Evolutionary conservation across 2,888 invertebrate genomes (phyloP), one percentile per base, ranked within the genome.

Genomic region (Apamea sordens): DNA sequence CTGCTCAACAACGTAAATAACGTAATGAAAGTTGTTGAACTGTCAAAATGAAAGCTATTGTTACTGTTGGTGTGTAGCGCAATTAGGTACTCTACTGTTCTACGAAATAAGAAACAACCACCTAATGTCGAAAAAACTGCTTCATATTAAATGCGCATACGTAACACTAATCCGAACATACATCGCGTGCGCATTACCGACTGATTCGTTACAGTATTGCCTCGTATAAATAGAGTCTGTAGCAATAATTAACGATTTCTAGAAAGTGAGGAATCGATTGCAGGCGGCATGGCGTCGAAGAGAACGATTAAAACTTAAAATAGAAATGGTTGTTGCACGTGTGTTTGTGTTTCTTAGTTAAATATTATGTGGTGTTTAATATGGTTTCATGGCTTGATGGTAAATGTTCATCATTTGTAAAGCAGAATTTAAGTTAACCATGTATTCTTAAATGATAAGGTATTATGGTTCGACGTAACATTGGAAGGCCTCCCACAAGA

Each of bases 241-340:
- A 70, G 63, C 70, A 77, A 86, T 86, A 81, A 87, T 74, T 76
- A 87, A 86, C 85, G 81, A 72, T 71, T 86, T 69, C 84, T 36
- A 24, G 77, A 36, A 84, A 36, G 71, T 36, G 63, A 76, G 76
- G 47, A 74, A 87, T 81, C 85, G 87, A 86, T 87, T 71, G 64
- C 56, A 84, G 41, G 21, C 53, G n/a, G 73, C 28, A 61, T 67
- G 86, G 84, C 84, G 50, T 69, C 84, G 36, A 67, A 64, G 69
- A 50, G 5, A 56, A 56, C n/a, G 41, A 76, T 84, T 77, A 71
- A 76, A 83, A 63, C 67, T 73, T 84, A 74, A 47, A 65, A 76
- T 85, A 69, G 73, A 79, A 28, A 18, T 78, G 7, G 44, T n/a
- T 59, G 24, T 44, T 32, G 21, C 77, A 64, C 32, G 44, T 44